These are phyloP conservation scores for Spinibarbus caldwelli DNA, from an alignment of 2,797 vertebrate species.

Conservation along the genomic window DNA sequence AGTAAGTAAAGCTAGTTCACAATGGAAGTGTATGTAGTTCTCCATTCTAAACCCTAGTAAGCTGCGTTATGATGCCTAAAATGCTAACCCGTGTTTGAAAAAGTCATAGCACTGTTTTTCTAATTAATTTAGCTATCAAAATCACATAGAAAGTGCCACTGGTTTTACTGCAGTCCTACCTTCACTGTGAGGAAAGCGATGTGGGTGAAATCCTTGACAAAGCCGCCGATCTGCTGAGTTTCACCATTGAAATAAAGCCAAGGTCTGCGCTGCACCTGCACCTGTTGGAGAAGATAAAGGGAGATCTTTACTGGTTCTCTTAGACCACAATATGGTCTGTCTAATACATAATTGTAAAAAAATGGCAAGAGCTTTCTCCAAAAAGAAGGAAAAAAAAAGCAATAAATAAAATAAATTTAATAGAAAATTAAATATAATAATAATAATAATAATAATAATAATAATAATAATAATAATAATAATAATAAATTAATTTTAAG, in stretches of 20 bases:
- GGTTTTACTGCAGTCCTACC: slow-evolving; percentile 73
- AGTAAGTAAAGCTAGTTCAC: background rate
- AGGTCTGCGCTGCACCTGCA: slow-evolving; percentile 86
- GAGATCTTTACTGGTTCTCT: background rate
- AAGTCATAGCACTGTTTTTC: background rate
- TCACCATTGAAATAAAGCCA: slow-evolving; percentile 82
- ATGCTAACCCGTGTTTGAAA: background rate
- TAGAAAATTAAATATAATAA: too few species aligned
- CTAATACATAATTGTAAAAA: background rate
- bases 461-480: too few species aligned
- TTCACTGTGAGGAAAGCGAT: slow-evolving; percentile 91
- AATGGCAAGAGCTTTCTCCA: background rate
- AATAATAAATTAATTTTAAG: too few species aligned
- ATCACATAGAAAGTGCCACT: background rate
- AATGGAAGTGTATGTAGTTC: too few species aligned
- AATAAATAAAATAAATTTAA: background rate
- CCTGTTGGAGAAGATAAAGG: slow-evolving; percentile 70
- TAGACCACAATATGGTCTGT: background rate
- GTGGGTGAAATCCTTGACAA: slow-evolving; percentile 92
- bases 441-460: too few species aligned
- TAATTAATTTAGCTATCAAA: background rate
- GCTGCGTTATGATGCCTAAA: background rate
- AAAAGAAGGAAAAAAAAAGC: too few species aligned
- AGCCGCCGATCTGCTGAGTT: slow-evolving; percentile 88
- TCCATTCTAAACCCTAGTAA: background rate